A percentile compares a stretch with the other conserved stretches of the same genome.
phyloP scores from a whole-genome alignment of 2,797 vertebrate genomes.

The Chrysocyon brachyurus region DNA sequence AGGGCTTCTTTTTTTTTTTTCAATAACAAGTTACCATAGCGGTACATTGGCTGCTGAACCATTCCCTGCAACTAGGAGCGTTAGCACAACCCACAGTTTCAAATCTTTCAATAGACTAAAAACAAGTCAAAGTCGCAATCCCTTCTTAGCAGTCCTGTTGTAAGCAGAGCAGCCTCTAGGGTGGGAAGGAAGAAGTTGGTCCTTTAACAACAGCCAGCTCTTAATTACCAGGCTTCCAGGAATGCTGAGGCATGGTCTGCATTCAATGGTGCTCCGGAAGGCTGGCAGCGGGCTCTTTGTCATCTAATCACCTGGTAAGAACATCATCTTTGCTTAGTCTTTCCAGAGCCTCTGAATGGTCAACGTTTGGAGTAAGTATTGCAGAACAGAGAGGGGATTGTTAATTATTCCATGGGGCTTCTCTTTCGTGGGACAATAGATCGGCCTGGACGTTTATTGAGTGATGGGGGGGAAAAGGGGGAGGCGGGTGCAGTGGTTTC shows the following conservation, averaged over 20 bases:
- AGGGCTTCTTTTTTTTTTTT: background rate
- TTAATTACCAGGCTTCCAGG: conserved; percentile 74
- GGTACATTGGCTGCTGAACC: background rate
- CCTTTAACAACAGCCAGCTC: conserved; percentile 58
- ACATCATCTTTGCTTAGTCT: conserved; percentile 76
- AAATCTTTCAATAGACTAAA: conserved; percentile 54
- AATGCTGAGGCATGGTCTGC: conserved; percentile 67
- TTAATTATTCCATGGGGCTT: conserved; percentile 81
- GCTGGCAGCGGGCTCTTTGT: conserved; percentile 72
- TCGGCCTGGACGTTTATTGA: conserved; percentile 76
- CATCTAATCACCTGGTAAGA: conserved; percentile 82
- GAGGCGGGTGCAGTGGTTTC: conserved; percentile 62
- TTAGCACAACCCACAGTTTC: conserved; percentile 38
- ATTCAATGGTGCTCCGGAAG: conserved; percentile 73
- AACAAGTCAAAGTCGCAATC: conserved; percentile 29
- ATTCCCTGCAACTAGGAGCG: conserved; percentile 30
- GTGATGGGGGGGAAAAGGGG: conserved; percentile 42
- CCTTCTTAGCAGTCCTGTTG: conserved; percentile 58
- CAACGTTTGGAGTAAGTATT: conserved; percentile 74
- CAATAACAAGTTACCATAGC: background rate
- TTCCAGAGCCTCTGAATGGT: conserved; percentile 74
- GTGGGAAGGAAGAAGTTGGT: conserved; percentile 77
- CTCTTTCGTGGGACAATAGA: conserved; percentile 78
- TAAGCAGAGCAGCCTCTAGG: conserved; percentile 61
- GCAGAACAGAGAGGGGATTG: conserved; percentile 71